Base-by-base conservation (phyloP, 2,888 invertebrate species). In the Acrocera orbiculus region DNA sequence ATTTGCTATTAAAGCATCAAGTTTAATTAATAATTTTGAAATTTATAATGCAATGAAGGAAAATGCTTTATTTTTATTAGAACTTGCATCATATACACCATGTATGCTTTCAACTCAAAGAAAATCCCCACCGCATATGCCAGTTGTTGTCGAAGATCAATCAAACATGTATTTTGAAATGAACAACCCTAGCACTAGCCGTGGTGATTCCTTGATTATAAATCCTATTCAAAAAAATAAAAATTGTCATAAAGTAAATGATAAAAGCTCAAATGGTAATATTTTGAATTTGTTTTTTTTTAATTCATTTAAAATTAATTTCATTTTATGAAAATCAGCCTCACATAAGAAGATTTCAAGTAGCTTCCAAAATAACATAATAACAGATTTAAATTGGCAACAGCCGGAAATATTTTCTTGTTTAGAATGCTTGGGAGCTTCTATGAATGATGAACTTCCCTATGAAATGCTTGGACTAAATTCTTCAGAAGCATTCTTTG, bases 51-150 rank as follows among this genome's bases (percentile, higher is more conserved):
- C 80, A 5, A 82, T 95, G 70, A 81, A 80, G 47, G 89, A 89
- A 52, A 96, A 96, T 55, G 92, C 96, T 0, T 72, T 89, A 57
- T 96, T 95, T 54, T 61, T 96, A 9, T 64, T 96, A 38, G 92
- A 93, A 52, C 58, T 95, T 34, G 83, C 85, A 1, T 82, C 86
- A 40, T 73, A 81, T 2, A 46, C 47, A 13, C 43, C 51, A 2
- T 49, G 45, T 37, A 22, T 44, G 7, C 16, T 41, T 10, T 37
- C 38, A 20, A 36, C 40, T 19, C 42, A 44, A 32, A 58, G 55
- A 36, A 46, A 52, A 11, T 57, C 56, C 9, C 57, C 57, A 0
- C 55, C 54, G 37, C 55, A 56, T 42, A 60, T 58, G 60, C 58
- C 58, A 0, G 52, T 58, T 11, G 59, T 60, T 4, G 49, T 52